Percentiles rank a stretch among this genome's conserved stretches.
These are phyloP conservation scores for Mystacides longicornis DNA, from an alignment of 2,888 invertebrate species.

Conservation along the genomic window DNA sequence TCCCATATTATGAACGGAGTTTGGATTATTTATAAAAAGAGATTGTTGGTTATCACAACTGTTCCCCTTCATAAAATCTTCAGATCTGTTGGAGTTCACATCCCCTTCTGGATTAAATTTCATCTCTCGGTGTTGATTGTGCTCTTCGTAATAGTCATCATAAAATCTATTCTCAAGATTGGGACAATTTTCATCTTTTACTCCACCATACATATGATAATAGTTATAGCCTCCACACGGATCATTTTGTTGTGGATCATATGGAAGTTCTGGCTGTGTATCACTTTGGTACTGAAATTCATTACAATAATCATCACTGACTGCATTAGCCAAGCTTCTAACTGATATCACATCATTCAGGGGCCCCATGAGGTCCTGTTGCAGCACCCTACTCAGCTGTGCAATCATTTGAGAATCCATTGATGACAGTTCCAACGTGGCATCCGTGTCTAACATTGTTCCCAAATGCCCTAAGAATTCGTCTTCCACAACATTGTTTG, in stretches of 20 bases:
- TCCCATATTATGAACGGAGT: no score
- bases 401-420: constrained; percentile 54
- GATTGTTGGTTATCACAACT: no score
- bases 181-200: background rate
- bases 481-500: constrained; percentile 64
- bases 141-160: no score
- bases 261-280: background rate
- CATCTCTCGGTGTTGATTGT: background rate
- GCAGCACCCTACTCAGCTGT: constrained; percentile 50
- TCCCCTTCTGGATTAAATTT: background rate
- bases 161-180: no score
- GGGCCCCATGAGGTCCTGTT: constrained; percentile 34
- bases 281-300: background rate
- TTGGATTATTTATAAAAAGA: no score
- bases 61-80: no score
- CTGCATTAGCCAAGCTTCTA: constrained; percentile 14
- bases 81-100: no score
- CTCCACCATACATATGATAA: background rate
- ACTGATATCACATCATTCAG: constrained; percentile 16
- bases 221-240: background rate
- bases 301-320: constrained; percentile 13
- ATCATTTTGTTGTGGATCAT: background rate
- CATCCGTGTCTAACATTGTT: constrained; percentile 51
- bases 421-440: constrained; percentile 48
- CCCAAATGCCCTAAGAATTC: constrained; percentile 67